phyloP scores from a whole-genome alignment of 1,140 invertebrate genomes.

The Sminthurides bifidus region DNA sequence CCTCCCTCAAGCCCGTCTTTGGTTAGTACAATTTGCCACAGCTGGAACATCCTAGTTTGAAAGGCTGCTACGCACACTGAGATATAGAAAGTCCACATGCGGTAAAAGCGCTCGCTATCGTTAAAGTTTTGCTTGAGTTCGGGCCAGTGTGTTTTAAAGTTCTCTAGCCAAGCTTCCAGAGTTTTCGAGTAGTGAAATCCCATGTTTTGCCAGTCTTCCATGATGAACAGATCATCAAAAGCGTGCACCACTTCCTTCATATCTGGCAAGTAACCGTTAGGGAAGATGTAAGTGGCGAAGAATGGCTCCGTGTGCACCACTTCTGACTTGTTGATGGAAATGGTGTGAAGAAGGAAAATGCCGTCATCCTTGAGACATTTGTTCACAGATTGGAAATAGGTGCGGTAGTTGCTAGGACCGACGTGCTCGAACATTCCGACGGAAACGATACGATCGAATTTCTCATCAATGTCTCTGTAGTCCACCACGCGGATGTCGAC shows the following conservation, averaged over 20 bases:
- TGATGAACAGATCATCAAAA: constrained; percentile 17
- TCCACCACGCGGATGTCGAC: constrained; percentile 23
- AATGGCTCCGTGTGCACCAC: constrained; percentile 9
- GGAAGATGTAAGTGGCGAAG: constrained; percentile 27
- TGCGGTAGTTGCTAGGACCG: constrained; percentile 15
- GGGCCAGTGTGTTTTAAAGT: constrained; percentile 28
- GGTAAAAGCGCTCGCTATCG: constrained; percentile 19
- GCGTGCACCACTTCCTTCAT: constrained; percentile 13
- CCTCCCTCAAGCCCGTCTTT: constrained; percentile 26
- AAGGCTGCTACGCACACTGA: constrained; percentile 18
- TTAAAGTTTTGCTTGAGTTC: constrained; percentile 18
- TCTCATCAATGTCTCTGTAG: constrained; percentile 23
- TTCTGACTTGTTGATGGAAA: constrained; percentile 1
- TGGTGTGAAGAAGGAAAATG: constrained; percentile 16
- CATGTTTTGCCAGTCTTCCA: constrained; percentile 31
- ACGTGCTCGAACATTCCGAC: constrained; percentile 22
- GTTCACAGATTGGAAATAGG: constrained; percentile 14
- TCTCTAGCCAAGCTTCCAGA: constrained; percentile 23
- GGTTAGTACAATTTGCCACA: constrained; percentile 21
- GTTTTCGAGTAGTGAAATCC: constrained; percentile 22
- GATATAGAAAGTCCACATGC: constrained; percentile 30
- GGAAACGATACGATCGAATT: constrained; percentile 24
- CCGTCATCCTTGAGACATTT: constrained; percentile 18
- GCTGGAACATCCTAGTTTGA: constrained; percentile 5
- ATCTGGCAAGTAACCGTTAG: constrained; percentile 21